Evolutionary conservation across 2,888 invertebrate species (phyloP), one percentile per base, ranked within the genome.

Genomic region (Synanthedon myopaeformis): DNA sequence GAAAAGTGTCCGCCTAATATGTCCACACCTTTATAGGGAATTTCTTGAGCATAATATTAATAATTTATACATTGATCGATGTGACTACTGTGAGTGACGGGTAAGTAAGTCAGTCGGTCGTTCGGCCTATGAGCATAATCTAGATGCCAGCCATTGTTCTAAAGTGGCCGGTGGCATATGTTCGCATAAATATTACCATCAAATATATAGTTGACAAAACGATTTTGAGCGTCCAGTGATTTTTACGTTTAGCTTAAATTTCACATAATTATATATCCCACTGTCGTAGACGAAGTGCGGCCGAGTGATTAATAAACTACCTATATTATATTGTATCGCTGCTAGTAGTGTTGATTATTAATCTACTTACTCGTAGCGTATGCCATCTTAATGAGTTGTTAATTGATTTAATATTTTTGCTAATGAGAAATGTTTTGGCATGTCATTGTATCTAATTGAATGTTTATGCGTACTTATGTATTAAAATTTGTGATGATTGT

Each of bases 391-490:
- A 61, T 69, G 69, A 67, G 67, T 72, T 75, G 69, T 74, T 73
- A 64, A 68, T 74, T 69, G 68, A 63, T 65, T 69, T 67, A 63
- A 63, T 70, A 70, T 71, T 69, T 54, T 52, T 53, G 51, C 52
- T 56, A 52, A 52, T 53, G 51, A 51, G 45, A 49, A 52, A 49
- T 51, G 51, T 52, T 52, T 54, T 53, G 50, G 51, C 52, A 51
- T 53, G 23, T 45, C 45, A n/a, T n/a, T n/a, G 45, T 49, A 23
- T 5, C 23, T 49, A 23, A 19, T 49, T 56, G 53, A 56, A 54
- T 55, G 52, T 57, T 59, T 57, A 66, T 70, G 68, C 81, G 85
- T 85, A 85, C 85, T 85, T 85, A 85, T 82, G 48, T 74, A 67
- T 66, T 70, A 74, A 70, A 77, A 79, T 74, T 73, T 71, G 65